A percentile compares a stretch with the other conserved stretches of the same genome.
These are phyloP conservation scores for Danaus plexippus DNA, from an alignment of 1,140 invertebrate genomes.

Conservation along the genomic window DNA sequence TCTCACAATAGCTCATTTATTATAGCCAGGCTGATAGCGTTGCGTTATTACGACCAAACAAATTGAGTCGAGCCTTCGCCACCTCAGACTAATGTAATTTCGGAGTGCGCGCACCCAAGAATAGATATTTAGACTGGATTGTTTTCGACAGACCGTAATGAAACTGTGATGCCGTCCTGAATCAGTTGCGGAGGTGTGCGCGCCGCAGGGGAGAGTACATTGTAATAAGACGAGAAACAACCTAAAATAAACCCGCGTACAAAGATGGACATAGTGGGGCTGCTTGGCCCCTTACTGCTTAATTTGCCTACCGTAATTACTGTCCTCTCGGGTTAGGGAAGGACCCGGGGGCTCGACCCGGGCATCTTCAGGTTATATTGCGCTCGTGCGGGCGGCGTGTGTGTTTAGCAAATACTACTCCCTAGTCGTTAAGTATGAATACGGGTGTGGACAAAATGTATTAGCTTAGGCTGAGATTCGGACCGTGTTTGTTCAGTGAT, in stretches of 20 bases:
- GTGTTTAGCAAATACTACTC: slow-evolving; percentile 67
- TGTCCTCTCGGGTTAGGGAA: slow-evolving; percentile 66
- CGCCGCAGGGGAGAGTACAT: slow-evolving; percentile 66
- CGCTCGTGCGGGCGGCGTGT: slow-evolving; percentile 61
- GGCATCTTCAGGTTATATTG: slow-evolving; percentile 69
- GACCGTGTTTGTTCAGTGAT: slow-evolving; percentile 67
- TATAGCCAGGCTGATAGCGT: slow-evolving; percentile 69
- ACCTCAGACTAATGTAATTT: slow-evolving; percentile 72
- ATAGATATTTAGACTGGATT: slow-evolving; percentile 72
- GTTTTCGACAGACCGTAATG: slow-evolving; percentile 72
- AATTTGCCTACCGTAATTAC: slow-evolving; percentile 74
- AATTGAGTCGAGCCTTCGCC: slow-evolving; percentile 70
- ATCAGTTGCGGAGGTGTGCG: slow-evolving; percentile 67
- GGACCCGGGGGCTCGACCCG: slow-evolving; percentile 57
- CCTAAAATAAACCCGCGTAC: slow-evolving; percentile 68
- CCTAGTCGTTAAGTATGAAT: slow-evolving; percentile 68
- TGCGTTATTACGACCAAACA: slow-evolving; percentile 69
- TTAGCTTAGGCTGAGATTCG: slow-evolving; percentile 71
- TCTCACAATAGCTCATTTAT: slow-evolving; percentile 69
- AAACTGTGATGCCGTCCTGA: slow-evolving; percentile 66
- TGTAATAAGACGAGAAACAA: slow-evolving; percentile 70
- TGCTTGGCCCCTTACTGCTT: slow-evolving; percentile 67
- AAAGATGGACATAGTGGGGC: slow-evolving; percentile 65
- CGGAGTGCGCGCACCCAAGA: slow-evolving; percentile 66
- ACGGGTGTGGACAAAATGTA: slow-evolving; percentile 71